A percentile compares a stretch with the other conserved stretches of the same genome.
Conservation (phyloP, 2,888 invertebrate genomes). For the Taphrorychus bicolor region DNA sequence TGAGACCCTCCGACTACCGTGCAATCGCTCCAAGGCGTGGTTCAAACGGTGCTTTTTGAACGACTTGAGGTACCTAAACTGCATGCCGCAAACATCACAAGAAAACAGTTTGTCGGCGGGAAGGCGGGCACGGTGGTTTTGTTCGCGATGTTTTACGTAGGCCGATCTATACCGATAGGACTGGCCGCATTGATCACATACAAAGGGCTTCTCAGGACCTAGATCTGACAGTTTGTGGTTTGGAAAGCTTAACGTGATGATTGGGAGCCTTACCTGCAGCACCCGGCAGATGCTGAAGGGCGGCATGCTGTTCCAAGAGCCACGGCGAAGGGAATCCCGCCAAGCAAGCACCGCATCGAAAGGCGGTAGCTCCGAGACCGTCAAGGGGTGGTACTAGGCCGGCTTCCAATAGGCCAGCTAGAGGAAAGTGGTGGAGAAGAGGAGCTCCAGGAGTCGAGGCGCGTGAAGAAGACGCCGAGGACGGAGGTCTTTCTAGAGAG, state of each 20-base stretch:
- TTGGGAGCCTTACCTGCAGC: conserved; percentile 23
- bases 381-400: conserved; percentile 61
- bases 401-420: conserved; percentile 64
- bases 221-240: background rate
- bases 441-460: conserved; percentile 67
- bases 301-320: conserved; percentile 85
- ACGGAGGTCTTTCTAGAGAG: conserved; percentile 57
- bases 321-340: conserved; percentile 89
- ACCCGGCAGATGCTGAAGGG: conserved; percentile 75
- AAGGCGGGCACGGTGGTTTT: conserved; percentile 85
- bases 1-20: conserved; percentile 60
- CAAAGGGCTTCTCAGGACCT: conserved; percentile 84
- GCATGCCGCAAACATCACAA: conserved; percentile 92
- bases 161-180: conserved; percentile 87
- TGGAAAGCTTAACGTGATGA: background rate
- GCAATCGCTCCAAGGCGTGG: conserved; percentile 83
- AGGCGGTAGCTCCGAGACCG: conserved; percentile 57
- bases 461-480: conserved; percentile 60
- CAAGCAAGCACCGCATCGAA: conserved; percentile 78
- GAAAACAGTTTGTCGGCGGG: conserved; percentile 91
- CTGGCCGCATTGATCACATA: conserved; percentile 91
- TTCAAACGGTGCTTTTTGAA: conserved; percentile 90
- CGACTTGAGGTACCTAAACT: conserved; percentile 86
- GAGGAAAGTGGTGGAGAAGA: conserved; percentile 58
- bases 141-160: conserved; percentile 84